Base-by-base conservation (phyloP, 92 coral and sea anemone species). In the Epizoanthus ramosus region DNA sequence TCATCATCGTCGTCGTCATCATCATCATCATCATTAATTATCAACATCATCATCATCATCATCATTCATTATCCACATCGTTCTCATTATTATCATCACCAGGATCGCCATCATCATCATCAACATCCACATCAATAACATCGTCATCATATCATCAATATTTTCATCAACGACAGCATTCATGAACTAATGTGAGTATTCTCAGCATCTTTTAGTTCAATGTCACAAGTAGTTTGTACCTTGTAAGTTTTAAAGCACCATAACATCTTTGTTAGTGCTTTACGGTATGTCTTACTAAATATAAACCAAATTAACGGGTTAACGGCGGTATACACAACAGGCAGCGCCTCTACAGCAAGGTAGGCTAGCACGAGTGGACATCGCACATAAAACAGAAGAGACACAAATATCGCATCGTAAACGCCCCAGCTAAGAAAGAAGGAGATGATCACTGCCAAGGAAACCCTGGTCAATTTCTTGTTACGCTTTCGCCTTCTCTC, bases 361-460 rank as follows among this genome's bases (percentile, higher is more conserved):
- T 19, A 5, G 33, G 57, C 57, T 5, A 76, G n/a, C n/a, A 59
- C 23, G 41, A 75, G 56, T 8, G 53, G 8, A 10, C 81, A 76
- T 10, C 23, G 39, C 17, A 19, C 54, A 21, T 37, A 18, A n/a
- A 37, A 19, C 23, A 76, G n/a, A 39, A 59, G 25, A n/a, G 39
- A 43, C 57, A 63, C 41, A 17, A 13, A 24, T 8, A 76, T 24
- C 19, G 63, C 25, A 17, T 76, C 81, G 19, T 57, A 58, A 22
- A 39, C 45, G 19, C 81, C 57, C 81, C 81, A 75, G 43, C 68
- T 18, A n/a, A 75, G 13, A 22, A 75, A 75, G 66, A 75, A 75
- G 8, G 69, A 16, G 23, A 43, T 24, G 28, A 72, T 52, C 5
- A 72, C 52, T 5, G 19, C 39, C 77, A 52, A 4, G n/a, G 52